These are phyloP conservation scores for Liopterus haemorrhoidalis DNA, from an alignment of 2,888 invertebrate species.

Conservation along the genomic window DNA sequence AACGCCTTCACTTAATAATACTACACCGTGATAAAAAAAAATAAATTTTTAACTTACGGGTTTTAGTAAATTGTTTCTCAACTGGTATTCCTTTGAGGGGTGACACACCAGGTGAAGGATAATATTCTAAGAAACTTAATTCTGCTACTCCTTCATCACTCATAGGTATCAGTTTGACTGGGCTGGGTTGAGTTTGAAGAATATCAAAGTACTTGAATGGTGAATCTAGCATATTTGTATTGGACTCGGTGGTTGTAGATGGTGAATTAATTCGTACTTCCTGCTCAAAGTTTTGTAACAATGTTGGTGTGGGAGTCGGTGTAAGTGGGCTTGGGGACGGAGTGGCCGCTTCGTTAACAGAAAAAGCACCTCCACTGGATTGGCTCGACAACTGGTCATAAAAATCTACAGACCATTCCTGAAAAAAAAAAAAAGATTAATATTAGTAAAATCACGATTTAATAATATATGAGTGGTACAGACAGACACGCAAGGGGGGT, in stretches of 20 bases:
- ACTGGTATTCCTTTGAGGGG: slow-evolving; percentile 39
- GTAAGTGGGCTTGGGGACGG: slow-evolving; percentile 42
- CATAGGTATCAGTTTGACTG: slow-evolving; percentile 42
- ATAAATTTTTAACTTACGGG: slow-evolving; percentile 31
- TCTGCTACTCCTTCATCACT: slow-evolving; percentile 42
- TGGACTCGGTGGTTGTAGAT: slow-evolving; percentile 27
- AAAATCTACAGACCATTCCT: slow-evolving; percentile 44
- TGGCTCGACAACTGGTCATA: slow-evolving; percentile 48
- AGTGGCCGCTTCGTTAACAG: slow-evolving; percentile 37
- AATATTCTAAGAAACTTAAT: slow-evolving; percentile 37
- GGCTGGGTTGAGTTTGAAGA: slow-evolving; percentile 40
- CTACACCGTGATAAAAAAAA: neutral
- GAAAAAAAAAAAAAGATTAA: slow-evolving; percentile 29
- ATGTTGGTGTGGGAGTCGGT: slow-evolving; percentile 34
- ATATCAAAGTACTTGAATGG: slow-evolving; percentile 45
- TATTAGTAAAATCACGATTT: too few species aligned
- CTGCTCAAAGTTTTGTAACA: slow-evolving; percentile 19
- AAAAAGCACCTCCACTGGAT: slow-evolving; percentile 42
- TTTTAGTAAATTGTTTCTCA: slow-evolving; percentile 38
- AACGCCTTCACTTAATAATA: neutral
- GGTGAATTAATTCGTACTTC: slow-evolving; percentile 28
- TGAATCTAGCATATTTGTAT: slow-evolving; percentile 43
- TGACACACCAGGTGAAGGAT: slow-evolving; percentile 40
- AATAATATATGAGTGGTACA: too few species aligned
- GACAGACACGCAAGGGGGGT: too few species aligned